These are phyloP conservation scores for Lasioglossum malachurum DNA, from an alignment of 2,888 invertebrate species.

Conservation along the genomic window DNA sequence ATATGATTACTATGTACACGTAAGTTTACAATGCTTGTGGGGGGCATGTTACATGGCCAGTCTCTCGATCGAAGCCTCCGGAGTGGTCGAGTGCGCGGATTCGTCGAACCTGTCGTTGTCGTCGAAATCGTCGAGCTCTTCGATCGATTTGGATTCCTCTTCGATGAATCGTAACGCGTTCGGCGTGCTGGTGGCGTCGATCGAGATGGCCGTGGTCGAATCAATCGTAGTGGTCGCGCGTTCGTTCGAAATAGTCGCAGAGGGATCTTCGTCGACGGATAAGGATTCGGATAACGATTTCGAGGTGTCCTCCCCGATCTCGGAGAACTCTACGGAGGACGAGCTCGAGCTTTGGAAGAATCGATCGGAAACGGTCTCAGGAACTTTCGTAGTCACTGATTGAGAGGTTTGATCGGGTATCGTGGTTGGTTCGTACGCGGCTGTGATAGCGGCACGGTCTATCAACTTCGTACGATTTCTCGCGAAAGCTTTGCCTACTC, in stretches of 20 bases:
- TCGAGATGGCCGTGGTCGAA: conserved; percentile 30
- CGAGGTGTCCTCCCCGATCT: conserved; percentile 36
- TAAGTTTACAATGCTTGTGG: conserved; percentile 60
- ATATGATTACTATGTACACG: conserved; percentile 64
- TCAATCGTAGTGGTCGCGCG: conserved; percentile 43
- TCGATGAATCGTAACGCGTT: conserved; percentile 39
- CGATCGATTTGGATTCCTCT: conserved; percentile 42
- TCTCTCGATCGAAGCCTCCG: conserved; percentile 52
- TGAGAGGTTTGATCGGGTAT: conserved; percentile 17
- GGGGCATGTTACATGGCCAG: conserved; percentile 57
- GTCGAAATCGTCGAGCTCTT: conserved; percentile 44
- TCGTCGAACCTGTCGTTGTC: conserved; percentile 78
- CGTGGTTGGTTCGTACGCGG: conserved; percentile 22
- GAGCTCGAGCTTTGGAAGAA: conserved; percentile 10
- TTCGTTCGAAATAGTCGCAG: conserved; percentile 53
- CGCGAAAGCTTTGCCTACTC: conserved; percentile 51
- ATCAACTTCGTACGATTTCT: conserved; percentile 48
- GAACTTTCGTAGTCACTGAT: conserved; percentile 57
- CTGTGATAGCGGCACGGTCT: conserved; percentile 21
- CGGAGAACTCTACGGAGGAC: conserved; percentile 20
- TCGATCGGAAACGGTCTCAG: conserved; percentile 54
- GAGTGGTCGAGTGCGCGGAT: conserved; percentile 43
- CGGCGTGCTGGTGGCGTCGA: conserved; percentile 33
- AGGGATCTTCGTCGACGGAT: conserved; percentile 49
- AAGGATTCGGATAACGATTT: conserved; percentile 37